Evolutionary conservation across 2,113 vertebrate genomes (phyloP), one percentile per base, ranked within the genome.

Genomic region (Scalopus aquaticus): DNA sequence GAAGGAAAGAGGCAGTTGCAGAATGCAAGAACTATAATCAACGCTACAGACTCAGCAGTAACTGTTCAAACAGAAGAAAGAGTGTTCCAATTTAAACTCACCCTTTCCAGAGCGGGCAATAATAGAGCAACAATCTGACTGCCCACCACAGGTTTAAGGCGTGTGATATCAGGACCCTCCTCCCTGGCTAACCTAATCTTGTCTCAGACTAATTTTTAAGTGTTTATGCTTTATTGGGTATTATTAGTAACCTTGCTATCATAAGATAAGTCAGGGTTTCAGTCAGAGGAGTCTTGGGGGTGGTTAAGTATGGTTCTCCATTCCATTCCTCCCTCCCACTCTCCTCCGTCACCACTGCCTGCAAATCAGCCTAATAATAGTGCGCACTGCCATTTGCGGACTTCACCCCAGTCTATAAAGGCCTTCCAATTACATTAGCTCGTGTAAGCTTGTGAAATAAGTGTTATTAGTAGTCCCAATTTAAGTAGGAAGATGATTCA

Each of bases 21-120:
- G 82, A 83, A 42, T 49, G 5, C 76, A 83, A 97, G 87, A 82
- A 77, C 97, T 97, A 88, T 97, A 97, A 97, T 97, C 95, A 97
- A 46, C 7, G 0, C 83, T 26, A 9, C 46, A 26, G 60, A 84
- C 35, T 97, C 92, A 28, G 94, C 54, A 94, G 89, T 95, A 96
- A 96, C 0, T 3, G 37, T 51, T 77, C 79, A 12, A 94, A 80
- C 46, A n/a, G 49, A 96, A 76, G 64, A 93, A 93, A 90, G 39
- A 65, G 67, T 9, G 28, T 88, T 95, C 88, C 49, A 74, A 84
- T 97, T 95, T 95, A 89, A 86, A 84, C 73, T 84, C 13, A 0
- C 69, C 83, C 76, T 91, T 97, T 86, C 80, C 88, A 92, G 90
- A 92, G 80, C 37, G 79, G 89, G 82, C 86, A 74, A 95, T 94